phyloP scores from a whole-genome alignment of 2,113 vertebrate species.

The Gadus macrocephalus region DNA sequence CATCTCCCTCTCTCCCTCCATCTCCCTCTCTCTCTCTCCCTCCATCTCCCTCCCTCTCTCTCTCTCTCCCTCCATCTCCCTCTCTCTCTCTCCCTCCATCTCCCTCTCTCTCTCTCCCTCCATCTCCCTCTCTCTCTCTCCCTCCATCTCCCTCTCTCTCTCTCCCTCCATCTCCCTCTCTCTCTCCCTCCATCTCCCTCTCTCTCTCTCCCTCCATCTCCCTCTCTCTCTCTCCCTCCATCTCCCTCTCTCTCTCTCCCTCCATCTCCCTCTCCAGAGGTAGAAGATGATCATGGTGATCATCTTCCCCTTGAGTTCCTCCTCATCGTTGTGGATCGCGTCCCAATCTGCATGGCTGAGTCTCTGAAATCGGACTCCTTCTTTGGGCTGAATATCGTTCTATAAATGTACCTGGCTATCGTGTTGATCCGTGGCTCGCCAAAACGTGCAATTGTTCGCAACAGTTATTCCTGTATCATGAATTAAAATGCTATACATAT shows the following conservation, averaged over 20 bases:
- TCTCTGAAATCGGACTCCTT: constrained; percentile 5
- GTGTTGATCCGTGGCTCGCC: constrained; percentile 41
- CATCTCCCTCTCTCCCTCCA: not conserved
- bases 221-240: too few relatives aligned
- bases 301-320: too few relatives aligned
- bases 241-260: not conserved
- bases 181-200: not conserved
- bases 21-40: not conserved
- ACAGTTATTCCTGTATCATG: constrained; percentile 23
- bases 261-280: not conserved
- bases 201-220: not conserved
- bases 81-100: too few relatives aligned
- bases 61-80: not conserved
- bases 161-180: not conserved
- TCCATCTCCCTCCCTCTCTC: too few relatives aligned
- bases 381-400: constrained; percentile 16
- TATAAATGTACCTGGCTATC: not conserved
- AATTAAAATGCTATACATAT: too few relatives aligned
- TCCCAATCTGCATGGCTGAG: constrained; percentile 47
- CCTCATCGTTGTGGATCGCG: constrained; percentile 26
- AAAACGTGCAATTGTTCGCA: constrained; percentile 31
- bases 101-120: not conserved
- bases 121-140: not conserved
- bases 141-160: too few relatives aligned
- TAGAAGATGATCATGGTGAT: too few relatives aligned